These are phyloP conservation scores for Takifugu flavidus DNA, from an alignment of 2,113 vertebrate species.

Conservation along the genomic window DNA sequence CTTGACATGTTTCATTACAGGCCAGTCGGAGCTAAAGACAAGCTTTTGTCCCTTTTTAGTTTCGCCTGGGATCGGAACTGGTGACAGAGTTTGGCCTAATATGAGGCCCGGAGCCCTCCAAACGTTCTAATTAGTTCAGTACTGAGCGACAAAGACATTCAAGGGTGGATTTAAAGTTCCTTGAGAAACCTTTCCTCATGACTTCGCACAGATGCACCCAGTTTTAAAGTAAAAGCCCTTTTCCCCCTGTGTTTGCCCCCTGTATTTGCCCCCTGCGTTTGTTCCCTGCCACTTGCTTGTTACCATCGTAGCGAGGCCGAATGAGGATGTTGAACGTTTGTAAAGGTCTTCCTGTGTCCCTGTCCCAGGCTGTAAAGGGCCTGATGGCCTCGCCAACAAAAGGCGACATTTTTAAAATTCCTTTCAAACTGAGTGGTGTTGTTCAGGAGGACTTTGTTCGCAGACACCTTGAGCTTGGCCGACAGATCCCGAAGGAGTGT, in stretches of 20 bases:
- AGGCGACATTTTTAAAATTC: constrained; percentile 33
- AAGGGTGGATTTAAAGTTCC: constrained; percentile 3
- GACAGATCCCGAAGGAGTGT: not conserved
- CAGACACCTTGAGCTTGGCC: constrained; percentile 3
- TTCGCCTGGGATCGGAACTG: constrained; percentile 8
- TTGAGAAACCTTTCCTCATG: not conserved
- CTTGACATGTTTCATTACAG: constrained; percentile 39
- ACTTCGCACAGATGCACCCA: not conserved
- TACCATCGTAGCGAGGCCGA: not conserved
- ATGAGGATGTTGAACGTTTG: constrained; percentile 21
- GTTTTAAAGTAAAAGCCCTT: not conserved
- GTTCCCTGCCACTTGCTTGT: too few relatives aligned
- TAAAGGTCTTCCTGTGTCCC: constrained; percentile 10
- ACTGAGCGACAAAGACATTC: not conserved
- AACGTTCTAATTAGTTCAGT: too few relatives aligned
- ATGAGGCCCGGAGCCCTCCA: not conserved
- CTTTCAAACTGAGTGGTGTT: constrained; percentile 14
- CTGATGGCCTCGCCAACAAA: not conserved
- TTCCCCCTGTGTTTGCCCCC: not conserved
- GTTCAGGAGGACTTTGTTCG: not conserved
- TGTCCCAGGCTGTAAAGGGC: not conserved
- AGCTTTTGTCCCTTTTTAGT: constrained; percentile 18
- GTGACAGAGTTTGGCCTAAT: constrained; percentile 9
- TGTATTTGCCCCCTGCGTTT: not conserved
- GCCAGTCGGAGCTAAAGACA: constrained; percentile 16